These are phyloP conservation scores for Myopa testacea DNA, from an alignment of 2,888 invertebrate species.

Conservation along the genomic window DNA sequence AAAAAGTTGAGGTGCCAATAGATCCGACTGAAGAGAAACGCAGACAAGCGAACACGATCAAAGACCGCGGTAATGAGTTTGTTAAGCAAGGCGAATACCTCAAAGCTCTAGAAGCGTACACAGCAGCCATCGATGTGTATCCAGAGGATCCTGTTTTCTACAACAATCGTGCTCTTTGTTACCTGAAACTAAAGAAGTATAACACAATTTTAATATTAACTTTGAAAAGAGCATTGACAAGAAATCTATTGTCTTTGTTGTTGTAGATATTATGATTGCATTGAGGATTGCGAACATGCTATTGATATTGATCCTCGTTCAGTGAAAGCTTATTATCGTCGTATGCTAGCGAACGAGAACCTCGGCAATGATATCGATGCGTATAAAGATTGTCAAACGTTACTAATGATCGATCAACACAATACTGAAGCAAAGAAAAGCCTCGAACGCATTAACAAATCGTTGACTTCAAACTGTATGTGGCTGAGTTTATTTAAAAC, in stretches of 20 bases:
- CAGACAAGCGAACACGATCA: slow-evolving; percentile 60
- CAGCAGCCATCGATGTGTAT: slow-evolving; percentile 86
- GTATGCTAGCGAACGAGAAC: slow-evolving; percentile 81
- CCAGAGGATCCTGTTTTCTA: slow-evolving; percentile 83
- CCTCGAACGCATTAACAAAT: slow-evolving; percentile 61
- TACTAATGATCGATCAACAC: slow-evolving; percentile 81
- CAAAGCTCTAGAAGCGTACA: slow-evolving; percentile 88
- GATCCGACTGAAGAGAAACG: slow-evolving; percentile 52
- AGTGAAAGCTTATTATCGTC: slow-evolving; percentile 85
- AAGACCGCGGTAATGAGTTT: slow-evolving; percentile 80
- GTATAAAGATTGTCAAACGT: slow-evolving; percentile 76
- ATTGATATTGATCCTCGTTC: slow-evolving; percentile 82
- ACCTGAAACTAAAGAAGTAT: slow-evolving; percentile 83
- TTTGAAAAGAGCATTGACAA: too few relatives aligned
- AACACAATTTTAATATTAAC: too few relatives aligned
- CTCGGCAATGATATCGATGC: slow-evolving; percentile 80
- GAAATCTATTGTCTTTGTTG: neutral
- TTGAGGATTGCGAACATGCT: slow-evolving; percentile 83
- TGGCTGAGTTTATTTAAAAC: neutral
- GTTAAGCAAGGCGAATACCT: slow-evolving; percentile 85
- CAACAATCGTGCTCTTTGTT: slow-evolving; percentile 90
- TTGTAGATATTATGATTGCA: slow-evolving; percentile 58
- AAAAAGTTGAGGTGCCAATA: slow-evolving; percentile 54
- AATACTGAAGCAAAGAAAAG: slow-evolving; percentile 76
- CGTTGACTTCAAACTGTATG: slow-evolving; percentile 57